phyloP scores from a whole-genome alignment of 1,140 invertebrate genomes.

The Oncopeltus fasciatus region DNA sequence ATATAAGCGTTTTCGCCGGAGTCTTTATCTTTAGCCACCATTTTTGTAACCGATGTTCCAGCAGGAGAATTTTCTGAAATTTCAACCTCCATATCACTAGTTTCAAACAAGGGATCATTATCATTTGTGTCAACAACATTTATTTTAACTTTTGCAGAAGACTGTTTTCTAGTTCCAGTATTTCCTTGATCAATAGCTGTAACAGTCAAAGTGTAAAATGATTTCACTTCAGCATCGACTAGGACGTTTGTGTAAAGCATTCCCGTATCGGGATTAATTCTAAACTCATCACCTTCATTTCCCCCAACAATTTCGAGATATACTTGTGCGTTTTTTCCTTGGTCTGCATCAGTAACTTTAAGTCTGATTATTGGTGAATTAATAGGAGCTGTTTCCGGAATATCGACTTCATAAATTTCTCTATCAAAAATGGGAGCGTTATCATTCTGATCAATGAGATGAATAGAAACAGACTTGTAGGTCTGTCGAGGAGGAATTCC shows the following conservation, averaged over 20 bases:
- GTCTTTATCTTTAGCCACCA: constrained; percentile 75
- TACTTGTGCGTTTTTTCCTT: constrained; percentile 66
- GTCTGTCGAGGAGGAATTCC: constrained; percentile 62
- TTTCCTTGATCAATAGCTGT: constrained; percentile 81
- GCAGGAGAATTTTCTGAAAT: constrained; percentile 77
- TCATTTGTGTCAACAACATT: constrained; percentile 80
- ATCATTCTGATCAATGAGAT: constrained; percentile 68
- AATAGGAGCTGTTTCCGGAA: constrained; percentile 75
- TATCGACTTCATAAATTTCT: constrained; percentile 72
- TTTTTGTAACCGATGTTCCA: constrained; percentile 64
- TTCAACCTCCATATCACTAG: constrained; percentile 44
- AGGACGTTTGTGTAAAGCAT: constrained; percentile 70
- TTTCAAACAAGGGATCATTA: constrained; percentile 77
- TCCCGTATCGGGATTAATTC: constrained; percentile 73
- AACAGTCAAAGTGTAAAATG: constrained; percentile 80
- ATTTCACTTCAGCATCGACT: constrained; percentile 77
- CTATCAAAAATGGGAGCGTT: constrained; percentile 77
- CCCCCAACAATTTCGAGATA: constrained; percentile 81
- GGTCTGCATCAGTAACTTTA: constrained; percentile 71
- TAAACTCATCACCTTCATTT: constrained; percentile 77
- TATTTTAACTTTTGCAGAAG: constrained; percentile 78
- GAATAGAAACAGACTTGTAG: constrained; percentile 58
- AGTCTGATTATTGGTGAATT: constrained; percentile 76
- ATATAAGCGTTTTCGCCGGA: constrained; percentile 88
- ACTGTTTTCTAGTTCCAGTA: constrained; percentile 64